Evolutionary conservation across 2,797 vertebrate genomes (phyloP), one percentile per base, ranked within the genome.

Genomic region (Poecile montanus): DNA sequence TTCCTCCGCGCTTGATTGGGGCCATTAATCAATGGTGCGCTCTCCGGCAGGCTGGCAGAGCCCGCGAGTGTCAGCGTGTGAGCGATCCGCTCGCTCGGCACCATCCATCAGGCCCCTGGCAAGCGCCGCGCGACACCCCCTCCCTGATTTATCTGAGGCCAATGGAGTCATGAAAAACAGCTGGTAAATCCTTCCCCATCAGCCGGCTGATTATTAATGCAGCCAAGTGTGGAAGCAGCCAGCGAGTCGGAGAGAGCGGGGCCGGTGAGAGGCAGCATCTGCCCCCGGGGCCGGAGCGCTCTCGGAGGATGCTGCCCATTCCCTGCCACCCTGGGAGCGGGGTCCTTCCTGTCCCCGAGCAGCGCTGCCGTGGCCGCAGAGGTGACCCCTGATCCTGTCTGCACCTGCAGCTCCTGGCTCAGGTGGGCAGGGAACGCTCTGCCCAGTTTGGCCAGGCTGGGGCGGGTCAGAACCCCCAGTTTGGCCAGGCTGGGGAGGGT

Each of bases 91-190:
- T 90, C 62, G 13, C 88, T 58, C 84, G 44, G 83, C 86, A 65
- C 93, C 88, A 96, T 97, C 93, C 93, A 96, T 96, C 96, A 97
- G 95, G 51, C 16, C 93, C 56, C 79, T 94, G 94, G 91, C 95
- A 94, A 94, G 90, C 21, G 32, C 93, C 62, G 2, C 11, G 78
- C 5, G 82, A 57, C 92, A 74, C 75, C 91, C 93, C 91, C 82
- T 89, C 95, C 60, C 94, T 96, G 96, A 96, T 97, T 97, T 96
- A 96, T 97, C 94, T 83, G 94, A 96, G 95, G 94, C 94, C 95
- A 90, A 84, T 56, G 83, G 91, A 96, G 96, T 96, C 94, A 77
- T 66, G 95, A 91, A 96, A 97, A 96, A 95, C 96, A 96, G 95
- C 96, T 96, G 95, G 95, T 96, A 96, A 96, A 96, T 96, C 95